Percentiles rank a stretch among this genome's conserved stretches.
Evolutionary conservation across 2,797 vertebrate species (phyloP).

Genomic region (Megaceryle alcyon): DNA sequence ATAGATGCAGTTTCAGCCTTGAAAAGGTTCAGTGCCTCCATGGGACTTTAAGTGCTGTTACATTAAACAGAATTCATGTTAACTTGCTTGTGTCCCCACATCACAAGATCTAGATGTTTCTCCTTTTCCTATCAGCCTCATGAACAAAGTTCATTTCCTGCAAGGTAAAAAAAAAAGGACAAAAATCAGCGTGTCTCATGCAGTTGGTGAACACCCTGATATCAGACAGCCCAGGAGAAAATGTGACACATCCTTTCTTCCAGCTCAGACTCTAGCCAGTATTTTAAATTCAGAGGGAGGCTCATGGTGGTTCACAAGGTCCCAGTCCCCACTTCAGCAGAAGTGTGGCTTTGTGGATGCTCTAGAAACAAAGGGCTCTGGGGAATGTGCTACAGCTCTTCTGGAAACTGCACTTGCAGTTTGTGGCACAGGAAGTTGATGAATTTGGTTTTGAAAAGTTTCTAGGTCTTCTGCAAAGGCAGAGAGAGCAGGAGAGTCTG

Average conservation of each 20-base stretch:
- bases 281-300: not conserved
- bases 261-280: not conserved
- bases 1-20: not conserved
- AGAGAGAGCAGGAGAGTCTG: not conserved
- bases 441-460: not conserved
- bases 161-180: too few relatives aligned
- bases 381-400: not conserved
- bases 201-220: not conserved
- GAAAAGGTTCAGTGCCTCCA: not conserved
- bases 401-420: not conserved
- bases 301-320: not conserved
- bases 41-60: not conserved
- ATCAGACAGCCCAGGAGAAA: not conserved
- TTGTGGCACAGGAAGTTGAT: not conserved
- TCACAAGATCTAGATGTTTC: not conserved
- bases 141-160: not conserved
- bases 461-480: not conserved
- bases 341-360: fast-evolving
- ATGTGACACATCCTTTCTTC: not conserved
- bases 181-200: not conserved
- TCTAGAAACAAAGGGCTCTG: not conserved
- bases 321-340: not conserved
- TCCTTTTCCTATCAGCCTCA: not conserved
- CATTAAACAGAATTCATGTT: not conserved
- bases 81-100: not conserved